phyloP scores from a whole-genome alignment of 2,888 invertebrate genomes.

The Eupithecia subfuscata region DNA sequence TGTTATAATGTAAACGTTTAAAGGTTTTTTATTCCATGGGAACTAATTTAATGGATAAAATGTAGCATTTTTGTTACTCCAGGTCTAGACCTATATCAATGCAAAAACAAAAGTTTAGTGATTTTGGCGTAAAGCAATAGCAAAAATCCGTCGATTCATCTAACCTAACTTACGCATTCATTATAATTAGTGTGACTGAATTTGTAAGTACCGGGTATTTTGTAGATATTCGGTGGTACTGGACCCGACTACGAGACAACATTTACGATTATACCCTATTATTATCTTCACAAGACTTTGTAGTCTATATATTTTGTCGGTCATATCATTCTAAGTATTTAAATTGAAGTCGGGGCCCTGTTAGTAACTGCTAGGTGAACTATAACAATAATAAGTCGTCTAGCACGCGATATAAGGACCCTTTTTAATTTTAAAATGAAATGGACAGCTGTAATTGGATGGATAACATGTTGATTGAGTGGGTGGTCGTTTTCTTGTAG shows the following conservation, averaged over 20 bases:
- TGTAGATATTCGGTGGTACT: too few relatives aligned
- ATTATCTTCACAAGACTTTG: neutral
- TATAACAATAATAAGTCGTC: neutral
- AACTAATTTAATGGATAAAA: neutral
- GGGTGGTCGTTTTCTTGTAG: neutral
- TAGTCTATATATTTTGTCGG: neutral
- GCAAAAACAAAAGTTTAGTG: neutral
- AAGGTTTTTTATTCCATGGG: neutral
- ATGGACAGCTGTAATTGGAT: conserved; percentile 8
- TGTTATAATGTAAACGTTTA: neutral
- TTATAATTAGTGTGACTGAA: neutral
- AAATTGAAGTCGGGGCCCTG: neutral
- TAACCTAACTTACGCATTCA: neutral
- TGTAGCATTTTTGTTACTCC: neutral
- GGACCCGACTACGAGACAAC: neutral
- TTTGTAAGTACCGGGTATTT: neutral
- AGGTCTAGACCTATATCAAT: neutral
- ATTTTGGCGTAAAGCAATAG: neutral
- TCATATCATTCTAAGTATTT: neutral
- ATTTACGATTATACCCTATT: neutral
- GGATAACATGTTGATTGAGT: conserved; percentile 10
- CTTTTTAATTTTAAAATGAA: conserved; percentile 4
- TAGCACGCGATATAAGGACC: conserved; percentile 1
- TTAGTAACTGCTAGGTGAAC: neutral
- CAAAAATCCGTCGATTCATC: neutral